These are phyloP conservation scores for Heliothis subflexa DNA, from an alignment of 1,140 invertebrate species.

Conservation along the genomic window DNA sequence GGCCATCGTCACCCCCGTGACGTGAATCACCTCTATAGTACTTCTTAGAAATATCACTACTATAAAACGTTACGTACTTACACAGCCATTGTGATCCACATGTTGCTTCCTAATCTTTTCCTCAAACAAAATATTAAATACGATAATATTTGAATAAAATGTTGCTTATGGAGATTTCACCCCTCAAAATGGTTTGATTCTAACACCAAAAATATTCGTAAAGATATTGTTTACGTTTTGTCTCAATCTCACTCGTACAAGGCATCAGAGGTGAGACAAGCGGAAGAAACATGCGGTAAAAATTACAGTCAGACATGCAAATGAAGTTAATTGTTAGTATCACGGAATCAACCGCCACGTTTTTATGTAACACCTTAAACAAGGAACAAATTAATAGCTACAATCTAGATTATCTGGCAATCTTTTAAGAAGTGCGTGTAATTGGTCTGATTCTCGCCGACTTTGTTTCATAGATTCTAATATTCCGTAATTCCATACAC, in stretches of 20 bases:
- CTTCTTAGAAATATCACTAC: constrained; percentile 54
- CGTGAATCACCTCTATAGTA: constrained; percentile 59
- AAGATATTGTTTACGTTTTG: too few species aligned
- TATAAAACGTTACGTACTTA: constrained; percentile 10
- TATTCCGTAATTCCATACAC: constrained; percentile 21
- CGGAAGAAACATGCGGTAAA: constrained; percentile 61
- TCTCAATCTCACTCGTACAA: too few species aligned
- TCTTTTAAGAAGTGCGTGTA: neutral
- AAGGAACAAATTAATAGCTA: constrained; percentile 1
- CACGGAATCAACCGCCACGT: constrained; percentile 55
- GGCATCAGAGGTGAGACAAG: constrained; percentile 64
- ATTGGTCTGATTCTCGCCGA: neutral
- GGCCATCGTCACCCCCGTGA: constrained; percentile 47
- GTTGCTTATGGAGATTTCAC: too few species aligned
- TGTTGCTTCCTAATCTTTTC: constrained; percentile 12
- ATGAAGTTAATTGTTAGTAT: constrained; percentile 64
- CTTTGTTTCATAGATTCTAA: constrained; percentile 33
- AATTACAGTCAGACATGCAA: constrained; percentile 66
- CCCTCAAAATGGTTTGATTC: too few species aligned
- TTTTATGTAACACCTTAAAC: constrained; percentile 33
- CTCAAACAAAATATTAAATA: constrained; percentile 17
- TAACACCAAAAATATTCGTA: too few species aligned
- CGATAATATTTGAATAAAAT: constrained; percentile 36
- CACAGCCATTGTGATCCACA: neutral
- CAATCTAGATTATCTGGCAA: constrained; percentile 13